Evolutionary conservation across 2,888 invertebrate species (phyloP).

Genomic region (Drosophila emarginata): DNA sequence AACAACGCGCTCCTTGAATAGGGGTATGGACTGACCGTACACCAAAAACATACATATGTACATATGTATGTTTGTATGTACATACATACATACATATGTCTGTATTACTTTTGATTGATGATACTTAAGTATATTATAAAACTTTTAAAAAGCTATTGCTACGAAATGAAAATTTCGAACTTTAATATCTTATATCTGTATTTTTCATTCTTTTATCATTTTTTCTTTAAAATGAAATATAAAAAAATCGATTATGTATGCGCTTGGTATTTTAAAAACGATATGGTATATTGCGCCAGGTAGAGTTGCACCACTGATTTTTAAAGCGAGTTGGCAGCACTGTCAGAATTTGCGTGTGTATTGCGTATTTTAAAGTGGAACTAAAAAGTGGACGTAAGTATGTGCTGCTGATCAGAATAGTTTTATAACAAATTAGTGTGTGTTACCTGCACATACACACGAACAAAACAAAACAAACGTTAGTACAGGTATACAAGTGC

Average conservation of each 20-base stretch:
- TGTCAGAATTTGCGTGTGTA: not conserved
- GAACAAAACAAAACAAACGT: not conserved
- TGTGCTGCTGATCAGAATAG: not conserved
- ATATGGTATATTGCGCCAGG: not conserved
- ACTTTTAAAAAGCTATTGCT: too few species aligned
- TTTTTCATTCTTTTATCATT: not conserved
- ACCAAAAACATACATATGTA: not conserved
- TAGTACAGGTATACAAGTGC: not conserved
- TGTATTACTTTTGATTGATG: not conserved
- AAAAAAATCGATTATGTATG: too few species aligned
- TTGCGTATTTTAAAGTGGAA: constrained; percentile 5
- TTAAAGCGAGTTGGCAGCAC: not conserved
- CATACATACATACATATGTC: not conserved
- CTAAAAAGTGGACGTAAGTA: constrained; percentile 1
- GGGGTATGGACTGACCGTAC: not conserved
- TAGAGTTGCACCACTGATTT: not conserved
- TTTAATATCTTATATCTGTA: not conserved
- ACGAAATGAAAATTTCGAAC: too few species aligned
- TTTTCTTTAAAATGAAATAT: not conserved
- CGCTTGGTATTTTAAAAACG: not conserved
- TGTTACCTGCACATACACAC: not conserved
- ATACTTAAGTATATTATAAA: too few species aligned
- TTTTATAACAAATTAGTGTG: not conserved
- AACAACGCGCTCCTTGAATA: not conserved
- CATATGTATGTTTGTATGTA: not conserved